Percentiles rank a stretch among this genome's conserved stretches.
Evolutionary conservation across 2,113 vertebrate species (phyloP).

Genomic region (Morone chrysops): DNA sequence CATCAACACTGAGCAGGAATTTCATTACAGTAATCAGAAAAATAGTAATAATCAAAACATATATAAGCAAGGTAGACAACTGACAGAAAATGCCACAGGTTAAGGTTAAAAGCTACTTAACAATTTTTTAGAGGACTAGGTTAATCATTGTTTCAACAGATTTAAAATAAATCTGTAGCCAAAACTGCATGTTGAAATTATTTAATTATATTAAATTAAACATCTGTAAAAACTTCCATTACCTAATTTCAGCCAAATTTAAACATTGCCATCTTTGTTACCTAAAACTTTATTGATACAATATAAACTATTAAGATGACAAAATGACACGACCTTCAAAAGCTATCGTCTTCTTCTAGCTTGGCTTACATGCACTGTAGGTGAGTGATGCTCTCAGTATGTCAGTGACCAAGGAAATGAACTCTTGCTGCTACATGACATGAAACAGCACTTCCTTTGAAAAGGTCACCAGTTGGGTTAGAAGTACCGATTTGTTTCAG

Average conservation of each 20-base stretch:
- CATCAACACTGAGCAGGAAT: background rate
- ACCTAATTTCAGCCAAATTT: background rate
- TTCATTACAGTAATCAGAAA: background rate
- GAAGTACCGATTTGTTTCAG: slow-evolving; percentile 53
- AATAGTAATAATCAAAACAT: background rate
- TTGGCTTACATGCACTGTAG: background rate
- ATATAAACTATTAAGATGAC: background rate
- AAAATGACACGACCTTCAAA: background rate
- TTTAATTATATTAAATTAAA: background rate
- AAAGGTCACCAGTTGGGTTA: slow-evolving; percentile 54
- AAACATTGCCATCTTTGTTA: background rate
- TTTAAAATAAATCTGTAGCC: background rate
- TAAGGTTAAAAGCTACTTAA: background rate
- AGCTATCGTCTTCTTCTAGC: background rate
- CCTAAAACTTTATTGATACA: background rate
- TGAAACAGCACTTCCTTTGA: slow-evolving; percentile 66
- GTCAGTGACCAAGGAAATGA: slow-evolving; percentile 52
- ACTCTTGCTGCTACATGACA: slow-evolving; percentile 67
- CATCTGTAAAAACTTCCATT: background rate
- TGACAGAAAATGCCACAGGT: background rate
- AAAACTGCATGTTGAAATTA: background rate
- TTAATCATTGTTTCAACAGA: background rate
- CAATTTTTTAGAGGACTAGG: no score
- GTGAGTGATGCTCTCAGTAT: slow-evolving; percentile 35
- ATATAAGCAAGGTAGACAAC: background rate